Evolutionary conservation across 2,888 invertebrate genomes (phyloP).

Genomic region (Hoplodrina blanda): DNA sequence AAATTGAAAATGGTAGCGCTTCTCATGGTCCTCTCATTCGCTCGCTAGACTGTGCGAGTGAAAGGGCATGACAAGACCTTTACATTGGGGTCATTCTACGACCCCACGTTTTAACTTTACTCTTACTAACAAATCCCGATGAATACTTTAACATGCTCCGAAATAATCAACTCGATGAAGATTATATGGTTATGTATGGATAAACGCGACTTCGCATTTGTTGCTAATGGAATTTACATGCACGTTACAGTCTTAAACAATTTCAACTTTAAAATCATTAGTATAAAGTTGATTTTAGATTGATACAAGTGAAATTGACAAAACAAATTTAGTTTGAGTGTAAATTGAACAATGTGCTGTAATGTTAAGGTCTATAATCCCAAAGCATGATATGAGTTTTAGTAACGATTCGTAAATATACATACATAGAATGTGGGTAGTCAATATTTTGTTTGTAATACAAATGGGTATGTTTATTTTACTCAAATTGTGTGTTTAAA

Average conservation of each 20-base stretch:
- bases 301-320: not conserved
- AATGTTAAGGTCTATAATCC: slow-evolving; percentile 22
- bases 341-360: slow-evolving; percentile 9
- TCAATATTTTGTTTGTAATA: slow-evolving; percentile 17
- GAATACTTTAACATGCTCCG: slow-evolving; percentile 37
- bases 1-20: too few relatives aligned
- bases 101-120: slow-evolving; percentile 8
- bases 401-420: slow-evolving; percentile 26
- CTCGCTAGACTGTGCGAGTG: too few relatives aligned
- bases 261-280: slow-evolving; percentile 26
- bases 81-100: not conserved
- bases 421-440: slow-evolving; percentile 1
- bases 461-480: slow-evolving; percentile 17
- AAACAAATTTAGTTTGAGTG: not conserved
- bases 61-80: not conserved
- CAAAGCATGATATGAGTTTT: slow-evolving; percentile 21
- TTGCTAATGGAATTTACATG: slow-evolving; percentile 30
- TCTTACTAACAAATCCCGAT: slow-evolving; percentile 11
- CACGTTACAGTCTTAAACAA: not conserved
- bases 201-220: slow-evolving; percentile 19
- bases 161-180: slow-evolving; percentile 18
- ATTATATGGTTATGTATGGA: slow-evolving; percentile 25
- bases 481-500: slow-evolving; percentile 4
- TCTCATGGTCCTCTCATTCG: too few relatives aligned
- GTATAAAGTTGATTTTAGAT: slow-evolving; percentile 1